Evolutionary conservation across 2,113 vertebrate genomes (phyloP), one percentile per base, ranked within the genome.

Genomic region (Bettongia penicillata): DNA sequence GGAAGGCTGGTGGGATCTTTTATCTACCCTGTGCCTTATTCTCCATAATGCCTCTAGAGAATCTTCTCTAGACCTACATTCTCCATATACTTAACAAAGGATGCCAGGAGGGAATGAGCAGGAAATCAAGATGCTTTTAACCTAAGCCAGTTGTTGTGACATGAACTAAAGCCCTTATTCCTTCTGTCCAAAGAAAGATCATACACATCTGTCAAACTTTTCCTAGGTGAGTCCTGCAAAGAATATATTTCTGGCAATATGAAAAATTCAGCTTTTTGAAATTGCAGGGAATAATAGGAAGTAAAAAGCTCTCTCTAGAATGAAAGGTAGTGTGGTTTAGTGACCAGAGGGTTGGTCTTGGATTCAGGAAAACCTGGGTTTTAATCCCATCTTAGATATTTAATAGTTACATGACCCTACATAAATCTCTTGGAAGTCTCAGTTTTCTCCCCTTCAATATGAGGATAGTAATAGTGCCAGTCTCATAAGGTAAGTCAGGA

Each of bases 281-380:
- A 77, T 77, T 84, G 37, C n/a, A 84, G 43, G 14, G 14, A 37
- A 68, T 68, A 68, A 68, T 26, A 47, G 25, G 37, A 47, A 57
- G 23, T 52, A 11, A n/a, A 0, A 93, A 28, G 0, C 31, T 51
- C 0, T 0, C 0, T 47, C 43, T n/a, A 77, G 1, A 57, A n/a
- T n/a, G n/a, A n/a, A 1, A 28, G 50, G 37, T 3, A 93, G 89
- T 0, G 4, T n/a, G 68, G 37, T 77, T n/a, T 77, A 77, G 5
- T 43, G 5, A 77, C 37, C n/a, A 77, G 3, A n/a, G 68, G 1
- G 5, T 11, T 1, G 7, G 16, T n/a, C 68, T 77, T 77, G 37
- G 37, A 19, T 77, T 77, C 57, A 43, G 68, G 37, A 77, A 77
- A n/a, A n/a, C 37, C 6, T 77, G 16, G 1, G 37, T 77, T 77